Conservation (phyloP, 2,797 vertebrate species). For the Pristis pectinata region DNA sequence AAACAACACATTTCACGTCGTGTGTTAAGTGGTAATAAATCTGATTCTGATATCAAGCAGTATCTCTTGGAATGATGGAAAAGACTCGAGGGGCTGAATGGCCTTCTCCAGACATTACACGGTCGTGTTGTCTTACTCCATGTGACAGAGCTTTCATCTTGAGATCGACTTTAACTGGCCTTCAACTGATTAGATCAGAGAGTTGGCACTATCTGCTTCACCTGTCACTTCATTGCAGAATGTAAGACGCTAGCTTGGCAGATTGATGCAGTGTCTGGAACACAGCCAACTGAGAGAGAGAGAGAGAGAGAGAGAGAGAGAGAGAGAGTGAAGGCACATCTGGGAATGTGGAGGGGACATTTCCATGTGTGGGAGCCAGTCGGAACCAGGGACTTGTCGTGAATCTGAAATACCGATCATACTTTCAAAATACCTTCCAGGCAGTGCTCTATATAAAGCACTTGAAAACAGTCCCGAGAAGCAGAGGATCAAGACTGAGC, state of each 20-base stretch:
- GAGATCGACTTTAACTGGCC: background rate
- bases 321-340: background rate
- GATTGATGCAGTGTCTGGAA: background rate
- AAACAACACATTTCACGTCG: no score
- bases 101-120: no score
- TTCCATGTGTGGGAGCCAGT: background rate
- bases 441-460: background rate
- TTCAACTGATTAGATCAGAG: background rate
- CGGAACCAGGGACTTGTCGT: background rate
- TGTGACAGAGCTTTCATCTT: background rate
- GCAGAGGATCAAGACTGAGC: background rate
- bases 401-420: background rate
- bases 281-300: background rate
- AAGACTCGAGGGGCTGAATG: no score
- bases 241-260: background rate
- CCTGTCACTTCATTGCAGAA: constrained; percentile 8
- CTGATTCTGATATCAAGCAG: no score
- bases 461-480: background rate
- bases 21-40: no score
- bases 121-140: background rate
- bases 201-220: background rate
- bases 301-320: background rate
- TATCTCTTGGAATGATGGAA: no score
- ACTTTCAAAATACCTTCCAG: background rate
- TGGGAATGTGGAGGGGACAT: background rate